Evolutionary conservation across 2,113 vertebrate genomes (phyloP), one percentile per base, ranked within the genome.

Genomic region (Laticauda laticaudata): DNA sequence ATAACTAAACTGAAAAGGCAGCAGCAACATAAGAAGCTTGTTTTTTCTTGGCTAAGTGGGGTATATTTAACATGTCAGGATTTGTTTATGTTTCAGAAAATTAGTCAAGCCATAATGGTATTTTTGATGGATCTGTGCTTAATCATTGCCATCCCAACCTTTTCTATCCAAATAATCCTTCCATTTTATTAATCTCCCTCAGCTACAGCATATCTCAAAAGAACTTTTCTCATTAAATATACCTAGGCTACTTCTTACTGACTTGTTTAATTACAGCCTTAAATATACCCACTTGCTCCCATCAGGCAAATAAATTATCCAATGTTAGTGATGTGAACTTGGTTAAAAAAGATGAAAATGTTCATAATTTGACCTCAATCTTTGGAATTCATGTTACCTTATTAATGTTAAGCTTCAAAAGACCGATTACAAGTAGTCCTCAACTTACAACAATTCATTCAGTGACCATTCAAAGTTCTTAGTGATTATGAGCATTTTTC

Each of bases 141-240:
- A 51, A 85, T 90, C 39, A 48, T 51, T 59, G 34, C 48, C 20
- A 89, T 89, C 56, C 18, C 53, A 29, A 81, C 29, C 53, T 24
- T 39, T 81, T 57, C 51, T 89, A 53, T 53, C 59, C 24, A 75
- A 81, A 56, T 81, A 92, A 92, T 57, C 29, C 5, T 69, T 90
- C 51, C 88, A 89, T 34, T 92, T 90, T n/a, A 85, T 89, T 59
- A 81, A 57, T 57, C 45, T 88, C 81, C 29, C 55, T 92, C 48
- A 48, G 48, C 90, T 86, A n/a, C 20, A 54, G 90, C 90, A 43
- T 43, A 53, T 86, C 45, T 29, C 34, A 69, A 14, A 5, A 24
- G 14, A 89, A 51, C n/a, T 69, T 91, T 91, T 88, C 7, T 86
- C 1, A 55, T 86, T 51, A 55, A 11, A 6, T 7, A 43, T 6